Conservation (phyloP, 2,888 invertebrate genomes). For the Sesia apiformis region DNA sequence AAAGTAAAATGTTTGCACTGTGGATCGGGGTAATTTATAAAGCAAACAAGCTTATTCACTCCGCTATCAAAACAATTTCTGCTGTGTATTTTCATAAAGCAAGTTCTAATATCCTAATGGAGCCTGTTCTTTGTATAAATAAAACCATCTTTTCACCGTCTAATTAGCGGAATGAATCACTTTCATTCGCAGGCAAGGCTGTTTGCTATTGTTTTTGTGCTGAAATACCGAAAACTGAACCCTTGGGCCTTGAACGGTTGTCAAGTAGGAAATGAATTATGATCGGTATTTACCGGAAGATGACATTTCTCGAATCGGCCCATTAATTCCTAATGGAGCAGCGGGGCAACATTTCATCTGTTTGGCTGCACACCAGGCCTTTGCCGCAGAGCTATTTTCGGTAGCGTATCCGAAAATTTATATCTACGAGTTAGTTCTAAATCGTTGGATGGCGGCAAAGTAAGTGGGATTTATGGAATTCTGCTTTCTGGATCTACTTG, state of each 20-base stretch:
- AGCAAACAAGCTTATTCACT: conserved; percentile 16
- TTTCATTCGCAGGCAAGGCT: conserved; percentile 35
- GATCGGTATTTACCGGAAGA: conserved; percentile 62
- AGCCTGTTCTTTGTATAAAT: conserved; percentile 2
- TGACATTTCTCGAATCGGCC: conserved; percentile 69
- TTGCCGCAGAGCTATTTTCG: conserved; percentile 63
- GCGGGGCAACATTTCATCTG: conserved; percentile 66
- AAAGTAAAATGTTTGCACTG: conserved; percentile 4
- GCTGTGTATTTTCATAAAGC: conserved; percentile 14
- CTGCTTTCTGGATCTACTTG: conserved; percentile 47
- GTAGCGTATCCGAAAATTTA: conserved; percentile 63
- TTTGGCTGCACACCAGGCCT: conserved; percentile 63
- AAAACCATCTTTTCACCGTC: conserved; percentile 35
- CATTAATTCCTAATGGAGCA: conserved; percentile 72
- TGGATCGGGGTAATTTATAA: conserved; percentile 19
- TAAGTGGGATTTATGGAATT: conserved; percentile 61
- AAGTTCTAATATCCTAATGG: neutral
- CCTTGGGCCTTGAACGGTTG: conserved; percentile 17
- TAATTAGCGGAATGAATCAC: conserved; percentile 51
- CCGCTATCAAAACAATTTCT: conserved; percentile 1
- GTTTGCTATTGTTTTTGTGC: conserved; percentile 27
- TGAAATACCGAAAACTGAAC: conserved; percentile 15
- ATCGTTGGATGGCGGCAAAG: conserved; percentile 59
- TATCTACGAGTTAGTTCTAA: conserved; percentile 66
- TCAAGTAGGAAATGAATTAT: conserved; percentile 45